Conservation (phyloP, 2,888 invertebrate genomes). For the Drosophila prostipennis region DNA sequence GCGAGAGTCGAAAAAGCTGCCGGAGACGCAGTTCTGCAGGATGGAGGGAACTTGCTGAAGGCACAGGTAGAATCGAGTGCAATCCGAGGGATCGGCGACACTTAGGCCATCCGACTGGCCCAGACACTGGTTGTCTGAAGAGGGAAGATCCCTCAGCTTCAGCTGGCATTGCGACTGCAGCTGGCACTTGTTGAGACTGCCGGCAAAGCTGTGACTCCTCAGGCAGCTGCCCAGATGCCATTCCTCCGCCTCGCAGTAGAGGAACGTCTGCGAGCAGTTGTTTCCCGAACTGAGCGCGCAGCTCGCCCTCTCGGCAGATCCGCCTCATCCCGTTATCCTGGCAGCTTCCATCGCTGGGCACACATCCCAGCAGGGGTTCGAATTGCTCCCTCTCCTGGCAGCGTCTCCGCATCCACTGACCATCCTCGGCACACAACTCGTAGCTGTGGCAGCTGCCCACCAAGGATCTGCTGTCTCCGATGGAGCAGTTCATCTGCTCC, state of each 20-base stretch:
- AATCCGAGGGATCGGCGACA: conserved; percentile 68
- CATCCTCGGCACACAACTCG: conserved; percentile 44
- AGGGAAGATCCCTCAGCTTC: not conserved
- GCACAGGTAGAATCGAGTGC: conserved; percentile 75
- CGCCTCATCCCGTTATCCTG: conserved; percentile 72
- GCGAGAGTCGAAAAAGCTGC: conserved; percentile 68
- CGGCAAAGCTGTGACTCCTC: conserved; percentile 66
- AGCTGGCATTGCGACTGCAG: not conserved
- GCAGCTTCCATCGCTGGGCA: conserved; percentile 63
- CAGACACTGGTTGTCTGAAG: conserved; percentile 43
- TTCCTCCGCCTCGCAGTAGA: conserved; percentile 65
- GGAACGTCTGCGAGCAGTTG: conserved; percentile 76
- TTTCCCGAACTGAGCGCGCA: conserved; percentile 38
- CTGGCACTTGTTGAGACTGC: conserved; percentile 46
- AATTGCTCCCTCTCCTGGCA: conserved; percentile 51
- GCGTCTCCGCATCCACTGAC: conserved; percentile 32
- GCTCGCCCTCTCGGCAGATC: conserved; percentile 58
- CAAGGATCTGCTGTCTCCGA: conserved; percentile 37
- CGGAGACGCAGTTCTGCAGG: conserved; percentile 64
- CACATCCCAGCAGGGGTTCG: conserved; percentile 58
- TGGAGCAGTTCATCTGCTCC: conserved; percentile 9
- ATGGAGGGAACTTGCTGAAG: conserved; percentile 41
- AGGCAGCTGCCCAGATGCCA: conserved; percentile 76
- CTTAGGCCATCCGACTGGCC: conserved; percentile 60
- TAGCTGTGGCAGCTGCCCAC: conserved; percentile 59